Base-by-base conservation (phyloP, 2,113 vertebrate genomes). In the Istiophorus platypterus region DNA sequence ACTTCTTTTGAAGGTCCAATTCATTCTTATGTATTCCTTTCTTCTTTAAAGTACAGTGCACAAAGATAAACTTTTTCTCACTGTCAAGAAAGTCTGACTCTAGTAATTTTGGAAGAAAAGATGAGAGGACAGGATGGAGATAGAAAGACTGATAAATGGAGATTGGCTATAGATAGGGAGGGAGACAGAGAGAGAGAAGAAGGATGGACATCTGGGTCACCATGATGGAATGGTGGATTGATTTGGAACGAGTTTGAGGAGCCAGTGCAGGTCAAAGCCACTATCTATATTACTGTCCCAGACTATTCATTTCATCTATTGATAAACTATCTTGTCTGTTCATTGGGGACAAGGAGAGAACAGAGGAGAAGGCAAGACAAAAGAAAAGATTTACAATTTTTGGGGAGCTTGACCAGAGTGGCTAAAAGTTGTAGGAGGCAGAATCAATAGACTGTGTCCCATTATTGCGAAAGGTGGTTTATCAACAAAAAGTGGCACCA, bases 201-300 rank as follows among this genome's bases (percentile, higher is more conserved):
- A 45, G 69, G 76, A 85, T 85, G 86, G 86, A 86, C 87, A 78
- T 85, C 51, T 72, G 81, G 86, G 89, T 83, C 82, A 83, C 79
- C 69, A 82, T 89, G 92, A 94, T 93, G 91, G 89, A 88, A 88
- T 83, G 80, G 74, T 73, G 91, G 91, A 95, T 94, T 93, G 94
- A 95, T 94, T 92, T 90, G 87, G 91, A 92, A 89, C 84, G 91
- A 93, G 93, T 92, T 85, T 81, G 80, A 89, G 82, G 76, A 87
- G 90, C 80, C 81, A 85, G 92, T 82, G 82, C 78, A 84, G 90
- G 92, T 93, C 92, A 95, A 90, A 88, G 88, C 71, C 91, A 83
- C 92, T 89, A 90, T 92, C 93, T 90, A 91, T 93, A 91, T 93
- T 91, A 92, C 88, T 89, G 86, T 64, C 76, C 62, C 78, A 79